Evolutionary conservation across 1,140 invertebrate genomes (phyloP), one percentile per base, ranked within the genome.

Genomic region (Olivierus martensii): DNA sequence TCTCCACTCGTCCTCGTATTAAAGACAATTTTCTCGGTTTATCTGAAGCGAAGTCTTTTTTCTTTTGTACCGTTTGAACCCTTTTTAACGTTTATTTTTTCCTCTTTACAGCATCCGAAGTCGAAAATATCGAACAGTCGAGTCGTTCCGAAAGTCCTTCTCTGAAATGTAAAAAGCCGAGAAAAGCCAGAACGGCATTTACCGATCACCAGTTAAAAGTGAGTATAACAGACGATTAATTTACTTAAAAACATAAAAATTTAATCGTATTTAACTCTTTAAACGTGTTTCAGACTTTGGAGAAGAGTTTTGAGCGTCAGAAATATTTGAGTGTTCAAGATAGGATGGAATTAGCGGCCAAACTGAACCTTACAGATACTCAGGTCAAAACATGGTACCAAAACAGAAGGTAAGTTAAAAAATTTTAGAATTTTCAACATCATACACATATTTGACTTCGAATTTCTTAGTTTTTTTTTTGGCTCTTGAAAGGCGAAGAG

Each of bases 161-260:
- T 19, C 48, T 54, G 17, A 66, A 64, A 55, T 46, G 51, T 15
- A 97, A 97, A 72, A 99, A 98, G 70, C 90, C 94, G 59, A 71
- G 94, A 22, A 99, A 98, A 73, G 94, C 94, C 2, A 71, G 94
- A 41, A 98, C 94, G 18, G 95, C 95, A 6, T 99, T 99, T 73
- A 97, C 93, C 11, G 94, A 99, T 73, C 87, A 46, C 14, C 45
- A 46, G n/a, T 46, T 46, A 18, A 46, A 18, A 18, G 45, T 46
- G 18, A 46, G 45, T 5, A 11, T n/a, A 36, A 21, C 9, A 6
- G 9, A 9, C 28, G 9, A 28, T 28, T 28, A 28, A 6, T 28
- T 28, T 6, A 28, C 9, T 28, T 6, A 28, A 28, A 28, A 6
- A 6, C 2, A 9, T 28, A 6, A 6, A 28, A 1, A 6, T 28